Conservation (phyloP, 2,888 invertebrate species). For the Drosophila incognita region DNA sequence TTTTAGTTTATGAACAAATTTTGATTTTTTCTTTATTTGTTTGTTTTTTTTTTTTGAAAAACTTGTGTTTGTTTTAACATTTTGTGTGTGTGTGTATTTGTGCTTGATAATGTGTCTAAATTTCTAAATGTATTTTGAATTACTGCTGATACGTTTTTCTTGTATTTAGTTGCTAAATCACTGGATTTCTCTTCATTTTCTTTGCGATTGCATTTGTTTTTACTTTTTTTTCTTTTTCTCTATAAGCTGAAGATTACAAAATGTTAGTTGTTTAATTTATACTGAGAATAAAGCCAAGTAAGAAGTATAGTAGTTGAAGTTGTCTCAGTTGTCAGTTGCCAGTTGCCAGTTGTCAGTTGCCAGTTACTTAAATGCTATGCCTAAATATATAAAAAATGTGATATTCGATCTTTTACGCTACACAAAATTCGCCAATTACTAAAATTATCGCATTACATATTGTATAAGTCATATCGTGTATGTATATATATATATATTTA, state of each 20-base stretch:
- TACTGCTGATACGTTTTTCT: slow-evolving; percentile 66
- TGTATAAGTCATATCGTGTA: slow-evolving; percentile 16
- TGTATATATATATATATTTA: slow-evolving; percentile 40
- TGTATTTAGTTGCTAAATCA: slow-evolving; percentile 67
- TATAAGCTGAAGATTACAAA: slow-evolving; percentile 68
- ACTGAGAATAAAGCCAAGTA: slow-evolving; percentile 63
- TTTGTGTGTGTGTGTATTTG: slow-evolving; percentile 36
- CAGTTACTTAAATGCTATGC: slow-evolving; percentile 62
- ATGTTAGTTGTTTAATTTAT: slow-evolving; percentile 58
- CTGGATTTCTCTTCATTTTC: slow-evolving; percentile 53
- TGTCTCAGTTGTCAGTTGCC: slow-evolving; percentile 39
- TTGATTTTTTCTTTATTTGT: slow-evolving; percentile 16
- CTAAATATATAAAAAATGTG: slow-evolving; percentile 68
- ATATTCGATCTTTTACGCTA: slow-evolving; percentile 73
- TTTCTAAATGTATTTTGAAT: slow-evolving; percentile 33
- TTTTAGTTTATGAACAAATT: slow-evolving; percentile 4
- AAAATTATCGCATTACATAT: slow-evolving; percentile 65
- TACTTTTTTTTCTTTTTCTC: background rate
- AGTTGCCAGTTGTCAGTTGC: background rate
- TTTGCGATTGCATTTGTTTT: slow-evolving; percentile 28
- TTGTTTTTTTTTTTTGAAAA: background rate
- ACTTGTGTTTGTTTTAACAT: slow-evolving; percentile 16
- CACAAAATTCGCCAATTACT: slow-evolving; percentile 80
- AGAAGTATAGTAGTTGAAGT: slow-evolving; percentile 46
- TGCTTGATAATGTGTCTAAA: slow-evolving; percentile 37